These are phyloP conservation scores for Varanus komodoensis DNA, from an alignment of 2,113 vertebrate species.

Conservation along the genomic window DNA sequence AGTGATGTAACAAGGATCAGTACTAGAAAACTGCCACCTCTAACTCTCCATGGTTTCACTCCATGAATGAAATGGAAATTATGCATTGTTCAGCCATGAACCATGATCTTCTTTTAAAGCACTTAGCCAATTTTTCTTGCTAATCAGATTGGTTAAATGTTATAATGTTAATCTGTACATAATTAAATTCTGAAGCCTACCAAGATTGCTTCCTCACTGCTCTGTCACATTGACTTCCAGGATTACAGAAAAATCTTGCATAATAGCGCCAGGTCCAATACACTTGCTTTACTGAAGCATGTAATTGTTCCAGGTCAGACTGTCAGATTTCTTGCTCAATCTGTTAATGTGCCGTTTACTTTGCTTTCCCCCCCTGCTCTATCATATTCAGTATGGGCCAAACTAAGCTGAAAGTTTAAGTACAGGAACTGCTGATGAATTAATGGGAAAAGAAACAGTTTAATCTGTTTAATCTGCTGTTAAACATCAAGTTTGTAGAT, in stretches of 20 bases:
- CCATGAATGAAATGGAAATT: background rate
- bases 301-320: constrained; percentile 8
- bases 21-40: too few relatives aligned
- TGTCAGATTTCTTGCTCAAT: background rate
- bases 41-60: too few relatives aligned
- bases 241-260: constrained; percentile 11
- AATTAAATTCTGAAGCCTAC: constrained; percentile 28
- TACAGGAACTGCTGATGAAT: background rate
- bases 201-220: background rate
- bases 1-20: background rate
- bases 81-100: fast-evolving
- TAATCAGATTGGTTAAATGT: constrained; percentile 1
- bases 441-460: too few relatives aligned
- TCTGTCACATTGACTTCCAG: constrained; percentile 19
- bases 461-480: too few relatives aligned
- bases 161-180: constrained; percentile 16
- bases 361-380: background rate
- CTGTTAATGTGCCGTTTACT: background rate
- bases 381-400: background rate
- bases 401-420: background rate
- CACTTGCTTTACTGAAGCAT: constrained; percentile 9
- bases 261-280: background rate
- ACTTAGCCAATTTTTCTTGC: background rate
- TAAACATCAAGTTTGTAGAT: background rate
- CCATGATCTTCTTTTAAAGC: constrained; percentile 14